Percentiles rank a stretch among this genome's conserved stretches.
phyloP scores from a whole-genome alignment of 2,888 invertebrate species.

The Limulus polyphemus region DNA sequence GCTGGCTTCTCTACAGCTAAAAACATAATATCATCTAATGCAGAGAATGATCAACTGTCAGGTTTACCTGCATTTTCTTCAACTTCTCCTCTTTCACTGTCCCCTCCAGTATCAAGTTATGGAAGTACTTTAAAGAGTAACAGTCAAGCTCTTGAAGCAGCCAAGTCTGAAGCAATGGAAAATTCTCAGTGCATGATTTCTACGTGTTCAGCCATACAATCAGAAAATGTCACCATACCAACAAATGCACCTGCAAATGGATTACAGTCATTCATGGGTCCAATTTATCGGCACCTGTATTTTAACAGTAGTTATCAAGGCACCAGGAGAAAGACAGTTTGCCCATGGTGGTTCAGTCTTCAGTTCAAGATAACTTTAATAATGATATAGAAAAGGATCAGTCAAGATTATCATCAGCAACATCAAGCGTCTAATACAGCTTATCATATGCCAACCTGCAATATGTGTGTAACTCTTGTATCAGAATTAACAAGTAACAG shows the following conservation, averaged over 20 bases:
- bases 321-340: too few relatives aligned
- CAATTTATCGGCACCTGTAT: constrained; percentile 19
- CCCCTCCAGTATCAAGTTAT: constrained; percentile 7
- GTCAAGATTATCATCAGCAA: too few relatives aligned
- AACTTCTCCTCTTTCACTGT: constrained; percentile 10
- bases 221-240: too few relatives aligned
- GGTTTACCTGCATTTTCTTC: constrained; percentile 3
- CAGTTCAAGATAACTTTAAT: too few relatives aligned
- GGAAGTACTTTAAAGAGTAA: constrained; percentile 7
- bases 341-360: too few relatives aligned
- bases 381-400: too few relatives aligned
- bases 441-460: too few relatives aligned
- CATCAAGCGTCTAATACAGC: too few relatives aligned
- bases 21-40: constrained; percentile 3
- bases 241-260: constrained; percentile 3
- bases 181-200: constrained; percentile 7
- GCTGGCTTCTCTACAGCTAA: constrained; percentile 3
- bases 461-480: too few relatives aligned
- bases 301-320: constrained; percentile 1
- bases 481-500: too few relatives aligned
- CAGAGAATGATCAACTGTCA: neutral
- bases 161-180: constrained; percentile 11
- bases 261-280: constrained; percentile 16
- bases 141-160: constrained; percentile 7
- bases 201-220: constrained; percentile 1